phyloP scores from a whole-genome alignment of 2,113 vertebrate species.

The Clarias batrachus region DNA sequence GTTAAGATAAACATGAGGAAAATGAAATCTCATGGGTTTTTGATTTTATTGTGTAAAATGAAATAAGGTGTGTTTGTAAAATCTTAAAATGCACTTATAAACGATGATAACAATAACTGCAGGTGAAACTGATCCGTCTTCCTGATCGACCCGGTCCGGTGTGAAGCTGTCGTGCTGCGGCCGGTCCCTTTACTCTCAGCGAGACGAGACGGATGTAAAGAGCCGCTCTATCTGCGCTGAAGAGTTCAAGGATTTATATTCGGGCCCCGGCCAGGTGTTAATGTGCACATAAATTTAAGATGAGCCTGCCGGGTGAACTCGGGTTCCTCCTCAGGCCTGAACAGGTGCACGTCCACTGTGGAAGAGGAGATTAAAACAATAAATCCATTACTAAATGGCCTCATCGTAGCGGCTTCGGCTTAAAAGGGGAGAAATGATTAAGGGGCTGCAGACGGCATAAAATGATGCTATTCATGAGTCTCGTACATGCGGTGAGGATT shows the following conservation, averaged over 20 bases:
- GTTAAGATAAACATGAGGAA: background rate
- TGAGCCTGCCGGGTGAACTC: background rate
- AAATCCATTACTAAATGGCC: conserved; percentile 13
- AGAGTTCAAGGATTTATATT: background rate
- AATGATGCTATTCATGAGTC: background rate
- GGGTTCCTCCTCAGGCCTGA: background rate
- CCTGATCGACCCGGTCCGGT: background rate
- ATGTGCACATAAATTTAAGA: conserved; percentile 10
- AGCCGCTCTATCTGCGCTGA: background rate
- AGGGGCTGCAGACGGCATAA: background rate
- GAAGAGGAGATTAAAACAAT: conserved; percentile 14
- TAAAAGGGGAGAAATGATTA: background rate
- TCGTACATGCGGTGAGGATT: background rate
- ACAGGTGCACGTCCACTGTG: conserved; percentile 1
- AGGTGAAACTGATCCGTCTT: background rate
- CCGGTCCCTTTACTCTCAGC: background rate
- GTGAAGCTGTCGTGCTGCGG: background rate
- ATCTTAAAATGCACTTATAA: background rate
- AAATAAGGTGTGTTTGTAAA: background rate
- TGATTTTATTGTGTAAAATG: background rate
- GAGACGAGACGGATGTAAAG: background rate
- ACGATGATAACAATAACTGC: background rate
- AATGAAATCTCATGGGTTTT: background rate
- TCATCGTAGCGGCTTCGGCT: background rate
- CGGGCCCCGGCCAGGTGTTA: background rate